phyloP scores from a whole-genome alignment of 2,113 vertebrate species.

The Stomatorhinus ivindoensis region DNA sequence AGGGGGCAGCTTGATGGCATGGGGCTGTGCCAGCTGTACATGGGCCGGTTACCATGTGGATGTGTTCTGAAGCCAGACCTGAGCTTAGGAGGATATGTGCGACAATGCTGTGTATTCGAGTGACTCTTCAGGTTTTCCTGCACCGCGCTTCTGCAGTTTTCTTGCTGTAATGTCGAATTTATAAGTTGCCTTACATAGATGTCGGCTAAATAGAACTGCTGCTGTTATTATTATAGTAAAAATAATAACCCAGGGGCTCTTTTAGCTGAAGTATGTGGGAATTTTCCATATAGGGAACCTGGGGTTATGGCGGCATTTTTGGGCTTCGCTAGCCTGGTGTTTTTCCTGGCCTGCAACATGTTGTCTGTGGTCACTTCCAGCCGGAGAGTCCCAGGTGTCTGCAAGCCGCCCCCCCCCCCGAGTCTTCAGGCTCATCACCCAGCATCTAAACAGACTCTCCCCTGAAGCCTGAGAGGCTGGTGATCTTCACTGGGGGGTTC shows the following conservation, averaged over 20 bases:
- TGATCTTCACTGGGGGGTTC: not conserved
- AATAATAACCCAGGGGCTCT: not conserved
- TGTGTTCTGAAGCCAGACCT: not conserved
- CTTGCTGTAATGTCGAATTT: not conserved
- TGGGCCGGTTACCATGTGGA: not conserved
- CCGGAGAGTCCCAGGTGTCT: conserved; percentile 54
- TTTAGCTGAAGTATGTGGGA: not conserved
- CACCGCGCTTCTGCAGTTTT: not conserved
- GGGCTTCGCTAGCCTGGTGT: not conserved
- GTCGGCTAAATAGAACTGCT: not conserved
- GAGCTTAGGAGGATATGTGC: not conserved
- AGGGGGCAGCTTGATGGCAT: not conserved
- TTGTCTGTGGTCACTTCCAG: conserved; percentile 8
- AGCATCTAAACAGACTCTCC: not conserved
- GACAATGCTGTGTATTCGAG: not conserved
- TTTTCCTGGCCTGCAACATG: conserved; percentile 22
- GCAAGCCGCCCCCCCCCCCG: conserved; percentile 27
- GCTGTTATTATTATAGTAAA: not conserved
- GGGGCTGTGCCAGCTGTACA: not conserved
- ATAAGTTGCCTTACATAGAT: not conserved
- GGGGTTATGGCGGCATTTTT: not conserved
- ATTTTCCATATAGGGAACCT: not conserved
- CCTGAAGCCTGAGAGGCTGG: not conserved
- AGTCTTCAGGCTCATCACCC: not conserved
- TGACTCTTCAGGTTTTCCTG: not conserved